Evolutionary conservation across 2,113 vertebrate species (phyloP).

Genomic region (Engraulis encrasicolus): DNA sequence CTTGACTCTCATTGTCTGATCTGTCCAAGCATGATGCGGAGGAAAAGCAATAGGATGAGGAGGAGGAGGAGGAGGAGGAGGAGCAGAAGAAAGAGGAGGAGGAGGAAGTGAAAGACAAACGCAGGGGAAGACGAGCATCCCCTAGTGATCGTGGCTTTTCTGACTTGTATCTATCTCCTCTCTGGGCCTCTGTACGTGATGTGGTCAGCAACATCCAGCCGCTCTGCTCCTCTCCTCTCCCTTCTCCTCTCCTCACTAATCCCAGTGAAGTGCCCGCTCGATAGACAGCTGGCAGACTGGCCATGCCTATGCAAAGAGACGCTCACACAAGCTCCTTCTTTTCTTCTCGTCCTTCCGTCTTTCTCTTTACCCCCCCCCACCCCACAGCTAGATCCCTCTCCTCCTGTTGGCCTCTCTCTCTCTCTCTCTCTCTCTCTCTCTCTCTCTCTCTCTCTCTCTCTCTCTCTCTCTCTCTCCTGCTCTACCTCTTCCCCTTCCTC

Average conservation of each 20-base stretch:
- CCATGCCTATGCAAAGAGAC: not conserved
- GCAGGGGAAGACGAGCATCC: not conserved
- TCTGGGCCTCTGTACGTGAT: not conserved
- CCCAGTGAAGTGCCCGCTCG: not conserved
- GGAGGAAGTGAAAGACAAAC: no score
- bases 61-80: no score
- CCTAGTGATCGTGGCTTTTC: no score
- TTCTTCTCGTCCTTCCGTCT: not conserved
- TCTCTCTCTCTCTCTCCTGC: conserved; percentile 14
- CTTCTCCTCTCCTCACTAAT: not conserved
- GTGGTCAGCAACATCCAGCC: not conserved
- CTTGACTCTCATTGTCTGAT: no score
- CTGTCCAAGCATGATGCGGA: no score
- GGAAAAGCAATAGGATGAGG: no score
- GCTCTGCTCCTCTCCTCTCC: no score
- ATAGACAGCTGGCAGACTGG: conserved; percentile 10
- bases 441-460: not conserved
- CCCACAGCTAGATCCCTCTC: no score
- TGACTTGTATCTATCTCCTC: no score
- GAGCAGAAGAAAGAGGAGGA: no score
- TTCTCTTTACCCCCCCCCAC: no score
- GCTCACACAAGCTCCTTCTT: not conserved
- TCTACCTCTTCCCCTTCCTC: not conserved
- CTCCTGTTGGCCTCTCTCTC: not conserved
- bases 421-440: conserved; percentile 2